These are phyloP conservation scores for Peromyscus maniculatus DNA, from an alignment of 2,113 vertebrate species.

Conservation along the genomic window DNA sequence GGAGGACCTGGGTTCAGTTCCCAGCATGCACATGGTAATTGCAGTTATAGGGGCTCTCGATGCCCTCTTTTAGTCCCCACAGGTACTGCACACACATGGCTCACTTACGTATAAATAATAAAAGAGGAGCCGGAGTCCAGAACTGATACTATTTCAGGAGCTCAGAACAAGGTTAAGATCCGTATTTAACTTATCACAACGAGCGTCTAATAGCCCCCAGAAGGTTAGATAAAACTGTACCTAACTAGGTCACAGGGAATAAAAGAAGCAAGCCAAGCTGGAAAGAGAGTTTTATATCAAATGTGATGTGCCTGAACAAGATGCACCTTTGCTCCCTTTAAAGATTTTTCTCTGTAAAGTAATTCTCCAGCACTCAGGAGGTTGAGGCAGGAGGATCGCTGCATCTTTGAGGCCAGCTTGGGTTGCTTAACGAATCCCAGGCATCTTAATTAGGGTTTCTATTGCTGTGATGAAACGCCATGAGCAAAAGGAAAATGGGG, in stretches of 20 bases:
- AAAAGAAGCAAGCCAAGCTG: slow-evolving; percentile 13
- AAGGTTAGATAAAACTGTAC: background rate
- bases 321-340: background rate
- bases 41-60: background rate
- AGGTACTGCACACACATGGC: background rate
- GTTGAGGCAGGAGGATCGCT: background rate
- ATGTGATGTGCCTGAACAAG: background rate
- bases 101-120: background rate
- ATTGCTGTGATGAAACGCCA: too few species aligned
- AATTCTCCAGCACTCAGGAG: background rate
- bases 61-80: background rate
- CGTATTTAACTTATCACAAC: background rate
- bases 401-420: background rate
- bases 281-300: slow-evolving; percentile 36
- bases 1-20: background rate
- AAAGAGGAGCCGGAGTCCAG: background rate
- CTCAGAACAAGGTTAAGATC: background rate
- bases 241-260: slow-evolving; percentile 44
- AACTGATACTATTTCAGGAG: background rate
- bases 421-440: background rate
- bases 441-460: too few species aligned
- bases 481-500: too few species aligned
- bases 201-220: background rate
- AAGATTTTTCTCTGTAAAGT: slow-evolving; percentile 4
- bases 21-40: background rate